Evolutionary conservation across 2,888 invertebrate genomes (phyloP), one percentile per base, ranked within the genome.

Genomic region (Hirtodrosophila confusa): DNA sequence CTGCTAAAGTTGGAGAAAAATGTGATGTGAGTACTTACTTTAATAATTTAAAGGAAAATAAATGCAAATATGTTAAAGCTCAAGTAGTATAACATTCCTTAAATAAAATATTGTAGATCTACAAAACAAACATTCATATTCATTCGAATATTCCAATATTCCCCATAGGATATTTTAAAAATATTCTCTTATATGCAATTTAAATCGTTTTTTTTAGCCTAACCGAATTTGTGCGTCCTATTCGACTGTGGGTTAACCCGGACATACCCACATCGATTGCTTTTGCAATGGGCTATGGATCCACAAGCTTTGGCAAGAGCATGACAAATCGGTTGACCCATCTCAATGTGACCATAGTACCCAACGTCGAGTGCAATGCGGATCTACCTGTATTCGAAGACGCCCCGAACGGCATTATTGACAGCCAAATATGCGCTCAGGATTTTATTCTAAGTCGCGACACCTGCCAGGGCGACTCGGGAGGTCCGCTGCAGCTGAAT

Each of bases 231-330:
- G 90, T 91, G 0, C 90, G 93, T 41, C 95, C 95, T 0, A 93
- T 94, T 2, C 94, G 94, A 69, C 90, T 95, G 10, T 93, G 93
- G 90, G 89, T 90, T 2, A 80, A 76, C 24, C 60, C 69, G 2
- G 73, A 89, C 11, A 75, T 93, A 35, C 90, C 91, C 11, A 90
- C 90, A 43, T 80, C 82, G 0, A 90, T 90, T 65, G 93, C 93
- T 0, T 92, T 93, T 10, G 94, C 94, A 8, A 93, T 93, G 77
- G 95, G 95, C 50, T 94, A 94, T 92, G 95, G 95, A 0, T 92
- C 92, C 60, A 92, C 92, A 0, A 88, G 91, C 66, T 93, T 92
- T 66, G 92, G 83, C 43, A 89, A 86, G 50, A 69, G 77, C 23
- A 82, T 80, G 45, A 89, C 91, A 1, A 88, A 91, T 70, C 87